phyloP scores from a whole-genome alignment of 2,888 invertebrate genomes.

The Platypus cylindrus region DNA sequence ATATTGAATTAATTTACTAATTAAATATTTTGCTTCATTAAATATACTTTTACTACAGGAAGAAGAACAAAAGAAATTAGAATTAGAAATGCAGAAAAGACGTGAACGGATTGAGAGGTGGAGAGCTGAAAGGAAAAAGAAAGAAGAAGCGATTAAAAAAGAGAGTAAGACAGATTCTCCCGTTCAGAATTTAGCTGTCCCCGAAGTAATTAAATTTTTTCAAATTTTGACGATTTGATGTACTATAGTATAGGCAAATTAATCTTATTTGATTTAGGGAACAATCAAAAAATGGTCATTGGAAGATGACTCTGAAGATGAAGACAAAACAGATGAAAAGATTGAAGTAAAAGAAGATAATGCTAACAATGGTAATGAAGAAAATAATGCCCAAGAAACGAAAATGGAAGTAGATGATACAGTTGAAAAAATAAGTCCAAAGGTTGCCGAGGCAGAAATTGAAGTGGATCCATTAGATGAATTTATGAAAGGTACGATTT shows the following conservation, averaged over 20 bases:
- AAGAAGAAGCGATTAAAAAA: constrained; percentile 69
- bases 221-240: background rate
- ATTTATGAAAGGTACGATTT: constrained; percentile 69
- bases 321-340: constrained; percentile 40
- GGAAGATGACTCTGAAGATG: constrained; percentile 92
- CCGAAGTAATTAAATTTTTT: constrained; percentile 24
- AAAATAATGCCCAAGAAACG: constrained; percentile 9
- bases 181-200: constrained; percentile 28
- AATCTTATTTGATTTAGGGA: constrained; percentile 18
- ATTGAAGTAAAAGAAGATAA: constrained; percentile 21
- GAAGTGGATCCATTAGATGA: constrained; percentile 95
- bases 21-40: background rate
- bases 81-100: constrained; percentile 90
- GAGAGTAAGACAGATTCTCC: constrained; percentile 56
- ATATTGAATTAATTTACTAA: constrained; percentile 6
- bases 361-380: constrained; percentile 3
- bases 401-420: constrained; percentile 38
- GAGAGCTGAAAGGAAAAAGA: constrained; percentile 86
- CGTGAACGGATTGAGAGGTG: constrained; percentile 92
- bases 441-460: constrained; percentile 42
- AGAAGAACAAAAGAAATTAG: constrained; percentile 79
- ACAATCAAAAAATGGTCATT: constrained; percentile 82
- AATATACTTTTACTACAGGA: constrained; percentile 46
- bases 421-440: constrained; percentile 39
- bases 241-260: too few species aligned